Evolutionary conservation across 2,113 vertebrate genomes (phyloP).

Genomic region (Zeus faber): DNA sequence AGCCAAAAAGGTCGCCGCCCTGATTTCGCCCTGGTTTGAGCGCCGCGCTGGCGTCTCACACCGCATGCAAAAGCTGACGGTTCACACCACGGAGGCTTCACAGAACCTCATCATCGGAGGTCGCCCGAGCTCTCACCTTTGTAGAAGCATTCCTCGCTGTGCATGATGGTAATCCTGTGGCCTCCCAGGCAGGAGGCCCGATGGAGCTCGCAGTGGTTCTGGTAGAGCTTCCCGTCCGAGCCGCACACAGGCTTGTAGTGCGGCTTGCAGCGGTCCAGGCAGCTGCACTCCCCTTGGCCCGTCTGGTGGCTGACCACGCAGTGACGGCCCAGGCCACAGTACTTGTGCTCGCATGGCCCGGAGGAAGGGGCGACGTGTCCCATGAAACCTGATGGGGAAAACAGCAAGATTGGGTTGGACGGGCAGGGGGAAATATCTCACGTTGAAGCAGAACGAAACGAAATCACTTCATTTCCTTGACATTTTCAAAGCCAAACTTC

Average conservation of each 20-base stretch:
- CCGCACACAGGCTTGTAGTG: slow-evolving; percentile 95
- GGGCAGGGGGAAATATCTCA: no score
- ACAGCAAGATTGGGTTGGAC: no score
- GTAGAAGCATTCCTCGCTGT: slow-evolving; percentile 94
- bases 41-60: no score
- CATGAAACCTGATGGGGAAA: slow-evolving; percentile 68
- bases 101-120: no score
- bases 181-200: slow-evolving; percentile 85
- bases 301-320: slow-evolving; percentile 79
- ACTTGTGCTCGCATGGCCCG: slow-evolving; percentile 88
- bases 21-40: no score
- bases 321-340: slow-evolving; percentile 90
- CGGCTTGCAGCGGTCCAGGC: slow-evolving; percentile 85
- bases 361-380: slow-evolving; percentile 60
- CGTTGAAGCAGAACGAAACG: no score
- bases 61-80: no score
- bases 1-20: no score
- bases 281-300: slow-evolving; percentile 81
- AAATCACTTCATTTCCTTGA: no score
- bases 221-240: slow-evolving; percentile 91
- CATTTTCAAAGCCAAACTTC: no score
- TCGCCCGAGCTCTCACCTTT: slow-evolving; percentile 93
- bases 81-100: no score
- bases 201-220: slow-evolving; percentile 95
- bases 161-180: slow-evolving; percentile 87